phyloP scores from a whole-genome alignment of 2,888 invertebrate species.

The Tyria jacobaeae region DNA sequence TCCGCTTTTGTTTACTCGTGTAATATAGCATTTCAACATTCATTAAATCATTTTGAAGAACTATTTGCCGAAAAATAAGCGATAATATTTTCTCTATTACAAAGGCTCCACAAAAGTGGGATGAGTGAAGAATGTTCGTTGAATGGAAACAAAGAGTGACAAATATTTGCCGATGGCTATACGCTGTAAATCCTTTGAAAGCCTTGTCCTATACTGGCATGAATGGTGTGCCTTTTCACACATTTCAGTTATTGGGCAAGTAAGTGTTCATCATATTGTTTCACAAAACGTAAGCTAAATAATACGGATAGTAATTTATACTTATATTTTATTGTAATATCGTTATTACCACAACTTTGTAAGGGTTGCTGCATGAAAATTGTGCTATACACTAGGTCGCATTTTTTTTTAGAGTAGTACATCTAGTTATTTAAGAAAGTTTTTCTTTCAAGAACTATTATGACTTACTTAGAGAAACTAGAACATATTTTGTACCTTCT shows the following conservation, averaged over 20 bases:
- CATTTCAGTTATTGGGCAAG: constrained; percentile 1
- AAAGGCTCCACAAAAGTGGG: constrained; percentile 26
- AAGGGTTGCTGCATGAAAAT: too few relatives aligned
- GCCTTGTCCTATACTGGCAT: constrained; percentile 52
- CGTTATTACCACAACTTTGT: too few relatives aligned
- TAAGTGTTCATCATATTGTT: background rate
- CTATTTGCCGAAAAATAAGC: constrained; percentile 4
- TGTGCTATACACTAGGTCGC: too few relatives aligned
- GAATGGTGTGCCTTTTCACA: constrained; percentile 34
- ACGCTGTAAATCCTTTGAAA: constrained; percentile 71
- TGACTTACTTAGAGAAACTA: too few relatives aligned
- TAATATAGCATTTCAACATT: background rate
- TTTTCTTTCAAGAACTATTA: too few relatives aligned
- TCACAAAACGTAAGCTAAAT: too few relatives aligned
- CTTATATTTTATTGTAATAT: too few relatives aligned
- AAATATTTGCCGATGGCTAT: constrained; percentile 70
- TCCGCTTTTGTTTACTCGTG: background rate
- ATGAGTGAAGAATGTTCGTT: constrained; percentile 31
- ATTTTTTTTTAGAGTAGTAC: too few relatives aligned
- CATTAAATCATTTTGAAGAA: background rate
- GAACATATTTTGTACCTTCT: too few relatives aligned
- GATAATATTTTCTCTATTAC: constrained; percentile 33
- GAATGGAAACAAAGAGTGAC: constrained; percentile 67
- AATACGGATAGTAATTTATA: too few relatives aligned
- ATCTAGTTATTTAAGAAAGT: too few relatives aligned